A percentile compares a stretch with the other conserved stretches of the same genome.
Evolutionary conservation across 1,140 invertebrate species (phyloP).

Genomic region (Chionoecetes opilio): DNA sequence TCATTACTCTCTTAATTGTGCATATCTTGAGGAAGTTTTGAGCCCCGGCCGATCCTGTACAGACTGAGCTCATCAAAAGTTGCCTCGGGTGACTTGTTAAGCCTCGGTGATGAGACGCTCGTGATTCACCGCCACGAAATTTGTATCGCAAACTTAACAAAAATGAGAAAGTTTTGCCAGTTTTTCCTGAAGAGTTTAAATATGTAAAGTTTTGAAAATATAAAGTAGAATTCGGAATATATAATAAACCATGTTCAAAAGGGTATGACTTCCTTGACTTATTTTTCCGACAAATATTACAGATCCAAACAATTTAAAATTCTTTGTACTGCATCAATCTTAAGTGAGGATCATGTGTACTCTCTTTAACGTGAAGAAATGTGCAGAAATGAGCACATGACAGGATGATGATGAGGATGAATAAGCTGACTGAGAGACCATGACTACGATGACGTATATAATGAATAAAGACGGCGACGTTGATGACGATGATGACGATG

Average conservation of each 20-base stretch:
- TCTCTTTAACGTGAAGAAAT: too few relatives aligned
- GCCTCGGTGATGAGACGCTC: background rate
- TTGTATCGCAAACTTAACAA: background rate
- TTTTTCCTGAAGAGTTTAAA: too few relatives aligned
- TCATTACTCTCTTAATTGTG: conserved; percentile 7
- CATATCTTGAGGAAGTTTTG: conserved; percentile 29
- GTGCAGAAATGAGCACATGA: too few relatives aligned
- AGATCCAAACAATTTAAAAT: too few relatives aligned
- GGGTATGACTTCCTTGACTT: too few relatives aligned
- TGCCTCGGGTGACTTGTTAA: background rate
- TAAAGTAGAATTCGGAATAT: too few relatives aligned
- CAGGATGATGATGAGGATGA: background rate
- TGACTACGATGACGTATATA: background rate
- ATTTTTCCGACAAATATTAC: too few relatives aligned
- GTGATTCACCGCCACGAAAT: background rate
- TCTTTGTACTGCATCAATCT: too few relatives aligned
- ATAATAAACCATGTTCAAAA: too few relatives aligned
- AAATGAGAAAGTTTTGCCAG: too few relatives aligned
- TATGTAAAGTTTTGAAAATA: too few relatives aligned
- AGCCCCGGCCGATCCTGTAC: background rate
- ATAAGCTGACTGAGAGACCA: background rate
- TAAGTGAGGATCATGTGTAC: too few relatives aligned
- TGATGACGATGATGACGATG: background rate
- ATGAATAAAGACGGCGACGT: background rate
- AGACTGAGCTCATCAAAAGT: background rate